Percentiles rank a stretch among this genome's conserved stretches.
These are phyloP conservation scores for Oeneis ivallda DNA, from an alignment of 2,888 invertebrate species.

Conservation along the genomic window DNA sequence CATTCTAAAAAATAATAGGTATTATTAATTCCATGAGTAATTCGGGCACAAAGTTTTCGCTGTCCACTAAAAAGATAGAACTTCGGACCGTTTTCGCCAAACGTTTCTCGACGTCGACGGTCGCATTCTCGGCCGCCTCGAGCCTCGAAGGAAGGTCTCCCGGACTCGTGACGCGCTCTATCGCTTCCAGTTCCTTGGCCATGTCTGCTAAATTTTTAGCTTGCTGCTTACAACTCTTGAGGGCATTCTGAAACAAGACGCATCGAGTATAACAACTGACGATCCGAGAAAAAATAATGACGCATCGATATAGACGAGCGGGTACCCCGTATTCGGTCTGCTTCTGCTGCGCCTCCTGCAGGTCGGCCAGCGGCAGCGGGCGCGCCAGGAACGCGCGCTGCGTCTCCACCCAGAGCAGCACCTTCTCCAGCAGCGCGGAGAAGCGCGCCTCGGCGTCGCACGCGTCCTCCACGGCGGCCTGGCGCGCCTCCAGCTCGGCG, in stretches of 20 bases:
- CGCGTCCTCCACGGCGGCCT: slow-evolving; percentile 91
- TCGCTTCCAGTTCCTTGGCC: slow-evolving; percentile 93
- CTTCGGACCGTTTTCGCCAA: slow-evolving; percentile 90
- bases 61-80: neutral
- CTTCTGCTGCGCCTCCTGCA: slow-evolving; percentile 91
- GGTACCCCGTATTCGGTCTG: slow-evolving; percentile 92
- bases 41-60: neutral
- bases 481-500: slow-evolving; percentile 90
- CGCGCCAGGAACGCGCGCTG: slow-evolving; percentile 90
- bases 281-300: neutral
- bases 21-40: neutral
- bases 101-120: slow-evolving; percentile 91
- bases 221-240: slow-evolving; percentile 93
- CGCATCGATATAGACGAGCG: neutral
- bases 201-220: slow-evolving; percentile 94
- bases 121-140: slow-evolving; percentile 92
- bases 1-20: slow-evolving; percentile 83
- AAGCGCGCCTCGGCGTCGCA: slow-evolving; percentile 94
- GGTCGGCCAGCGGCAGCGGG: slow-evolving; percentile 88
- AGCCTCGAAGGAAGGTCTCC: slow-evolving; percentile 93
- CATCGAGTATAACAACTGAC: slow-evolving; percentile 8
- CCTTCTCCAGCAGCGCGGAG: slow-evolving; percentile 89
- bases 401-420: slow-evolving; percentile 91
- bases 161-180: slow-evolving; percentile 91
- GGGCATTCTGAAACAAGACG: slow-evolving; percentile 84